Percentiles rank a stretch among this genome's conserved stretches.
Evolutionary conservation across 2,797 vertebrate species (phyloP).

Genomic region (Molossus molossus): DNA sequence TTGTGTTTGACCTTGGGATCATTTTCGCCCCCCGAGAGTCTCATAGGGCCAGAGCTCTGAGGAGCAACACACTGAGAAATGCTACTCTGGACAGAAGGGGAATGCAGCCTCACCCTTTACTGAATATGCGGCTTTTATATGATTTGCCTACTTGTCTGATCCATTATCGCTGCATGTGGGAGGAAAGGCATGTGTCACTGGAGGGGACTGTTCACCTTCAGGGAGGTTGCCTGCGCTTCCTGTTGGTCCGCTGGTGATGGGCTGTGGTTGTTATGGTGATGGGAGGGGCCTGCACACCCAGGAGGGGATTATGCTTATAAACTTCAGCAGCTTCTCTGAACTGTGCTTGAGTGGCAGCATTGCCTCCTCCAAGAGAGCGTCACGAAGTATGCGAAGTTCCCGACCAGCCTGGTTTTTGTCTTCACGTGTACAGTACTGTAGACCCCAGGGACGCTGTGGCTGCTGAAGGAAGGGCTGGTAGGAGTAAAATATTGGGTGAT

Average conservation of each 20-base stretch:
- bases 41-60: not conserved
- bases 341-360: not conserved
- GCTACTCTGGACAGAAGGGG: not conserved
- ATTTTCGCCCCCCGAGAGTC: not conserved
- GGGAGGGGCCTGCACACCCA: not conserved
- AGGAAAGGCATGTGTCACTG: not conserved
- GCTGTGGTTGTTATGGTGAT: not conserved
- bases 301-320: accelerated
- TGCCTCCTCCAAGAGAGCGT: not conserved
- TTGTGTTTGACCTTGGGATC: not conserved
- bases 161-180: not conserved
- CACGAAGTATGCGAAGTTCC: not conserved
- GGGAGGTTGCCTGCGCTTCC: not conserved
- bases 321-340: not conserved
- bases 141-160: not conserved
- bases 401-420: not conserved
- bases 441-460: not conserved
- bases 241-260: not conserved
- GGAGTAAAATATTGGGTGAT: not conserved
- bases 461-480: not conserved
- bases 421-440: not conserved
- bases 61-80: not conserved
- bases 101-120: not conserved
- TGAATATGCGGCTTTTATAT: not conserved
- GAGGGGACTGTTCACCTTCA: not conserved